Conservation (phyloP, 2,113 vertebrate genomes). For the Todiramphus chloris region DNA sequence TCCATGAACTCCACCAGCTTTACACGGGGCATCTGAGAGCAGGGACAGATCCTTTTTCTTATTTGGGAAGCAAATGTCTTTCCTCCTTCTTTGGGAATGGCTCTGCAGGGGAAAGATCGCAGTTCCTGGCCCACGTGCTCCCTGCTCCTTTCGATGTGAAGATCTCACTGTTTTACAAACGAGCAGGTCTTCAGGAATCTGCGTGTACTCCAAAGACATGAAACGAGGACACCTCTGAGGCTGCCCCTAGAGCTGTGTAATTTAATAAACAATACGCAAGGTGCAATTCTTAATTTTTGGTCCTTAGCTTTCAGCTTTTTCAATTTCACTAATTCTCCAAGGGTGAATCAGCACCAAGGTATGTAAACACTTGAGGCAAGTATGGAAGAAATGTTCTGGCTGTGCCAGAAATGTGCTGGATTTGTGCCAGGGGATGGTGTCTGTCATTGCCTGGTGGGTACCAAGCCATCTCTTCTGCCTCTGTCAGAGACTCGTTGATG, state of each 20-base stretch:
- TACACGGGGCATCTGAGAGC: background rate
- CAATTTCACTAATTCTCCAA: background rate
- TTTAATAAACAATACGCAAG: background rate
- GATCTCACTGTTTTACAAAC: background rate
- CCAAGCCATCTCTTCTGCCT: background rate
- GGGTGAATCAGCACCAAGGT: background rate
- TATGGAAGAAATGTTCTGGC: background rate
- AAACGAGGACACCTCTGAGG: background rate
- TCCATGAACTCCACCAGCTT: background rate
- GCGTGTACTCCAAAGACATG: background rate
- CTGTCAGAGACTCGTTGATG: background rate
- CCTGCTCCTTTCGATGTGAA: background rate
- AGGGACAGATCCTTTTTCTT: background rate
- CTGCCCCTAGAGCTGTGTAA: background rate
- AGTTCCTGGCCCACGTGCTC: background rate
- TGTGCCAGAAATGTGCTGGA: fast-evolving
- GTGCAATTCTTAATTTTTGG: background rate
- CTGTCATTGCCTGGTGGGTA: background rate
- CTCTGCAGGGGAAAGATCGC: background rate
- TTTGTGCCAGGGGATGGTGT: background rate
- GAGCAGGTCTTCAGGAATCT: background rate
- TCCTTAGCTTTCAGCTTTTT: background rate
- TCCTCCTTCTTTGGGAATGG: background rate
- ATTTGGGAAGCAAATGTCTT: background rate
- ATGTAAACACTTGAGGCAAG: background rate